A percentile compares a stretch with the other conserved stretches of the same genome.
Evolutionary conservation across 1,140 invertebrate genomes (phyloP).

Genomic region (Bombus cullumanus): DNA sequence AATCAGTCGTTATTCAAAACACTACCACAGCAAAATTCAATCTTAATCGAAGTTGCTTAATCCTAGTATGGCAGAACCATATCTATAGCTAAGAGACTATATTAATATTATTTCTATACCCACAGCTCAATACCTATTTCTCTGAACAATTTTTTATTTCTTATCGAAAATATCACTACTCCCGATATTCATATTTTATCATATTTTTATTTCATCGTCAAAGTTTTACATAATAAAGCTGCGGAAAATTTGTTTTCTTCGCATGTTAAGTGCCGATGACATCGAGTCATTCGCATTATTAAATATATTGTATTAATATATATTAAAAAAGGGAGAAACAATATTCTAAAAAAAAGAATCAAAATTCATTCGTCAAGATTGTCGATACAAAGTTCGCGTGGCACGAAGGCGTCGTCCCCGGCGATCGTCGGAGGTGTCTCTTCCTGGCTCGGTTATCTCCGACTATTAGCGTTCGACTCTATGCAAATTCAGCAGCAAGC

Average conservation of each 20-base stretch:
- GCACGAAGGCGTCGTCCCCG: slow-evolving; percentile 45
- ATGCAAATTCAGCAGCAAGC: slow-evolving; percentile 79
- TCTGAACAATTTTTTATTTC: not conserved
- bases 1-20: not conserved
- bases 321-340: not conserved
- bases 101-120: too few relatives aligned
- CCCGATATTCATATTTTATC: not conserved
- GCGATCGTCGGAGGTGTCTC: slow-evolving; percentile 50
- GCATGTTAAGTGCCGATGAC: too few relatives aligned
- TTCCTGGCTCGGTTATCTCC: slow-evolving; percentile 73
- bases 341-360: not conserved
- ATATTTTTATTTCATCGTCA: not conserved
- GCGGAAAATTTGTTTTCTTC: not conserved
- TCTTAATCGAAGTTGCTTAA: not conserved
- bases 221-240: not conserved
- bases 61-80: too few relatives aligned
- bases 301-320: too few relatives aligned
- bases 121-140: not conserved
- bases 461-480: slow-evolving; percentile 79
- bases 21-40: not conserved
- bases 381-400: slow-evolving; percentile 43
- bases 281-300: too few relatives aligned
- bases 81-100: too few relatives aligned
- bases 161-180: not conserved
- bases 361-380: not conserved